Conservation (phyloP, 92 coral and sea anemone species). For the Galaxea fascicularis region DNA sequence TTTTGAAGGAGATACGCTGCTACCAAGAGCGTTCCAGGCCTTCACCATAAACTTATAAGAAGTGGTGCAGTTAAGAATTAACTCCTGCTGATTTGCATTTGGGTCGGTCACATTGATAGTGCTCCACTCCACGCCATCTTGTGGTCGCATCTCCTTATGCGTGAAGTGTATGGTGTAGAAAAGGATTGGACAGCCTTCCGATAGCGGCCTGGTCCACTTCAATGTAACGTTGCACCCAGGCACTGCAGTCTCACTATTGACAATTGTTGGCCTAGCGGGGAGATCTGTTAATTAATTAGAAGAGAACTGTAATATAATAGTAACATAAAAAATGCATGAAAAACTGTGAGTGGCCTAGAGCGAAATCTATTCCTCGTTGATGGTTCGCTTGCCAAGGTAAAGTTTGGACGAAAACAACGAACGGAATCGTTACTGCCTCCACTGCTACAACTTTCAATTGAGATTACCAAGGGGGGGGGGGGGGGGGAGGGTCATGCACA, state of each 20-base stretch:
- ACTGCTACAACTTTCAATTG: too few relatives aligned
- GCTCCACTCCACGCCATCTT: not conserved
- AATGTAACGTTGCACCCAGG: conserved; percentile 17
- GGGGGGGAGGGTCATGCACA: too few relatives aligned
- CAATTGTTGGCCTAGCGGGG: not conserved
- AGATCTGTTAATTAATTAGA: not conserved
- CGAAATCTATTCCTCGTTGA: too few relatives aligned
- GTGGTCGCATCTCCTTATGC: not conserved
- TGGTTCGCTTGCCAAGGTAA: too few relatives aligned
- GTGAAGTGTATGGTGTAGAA: conserved; percentile 17
- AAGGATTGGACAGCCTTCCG: conserved; percentile 12
- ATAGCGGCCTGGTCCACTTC: conserved; percentile 9
- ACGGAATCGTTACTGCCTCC: too few relatives aligned
- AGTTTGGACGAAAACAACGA: too few relatives aligned
- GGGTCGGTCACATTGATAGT: not conserved
- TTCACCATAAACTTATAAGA: conserved; percentile 5
- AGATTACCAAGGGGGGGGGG: too few relatives aligned
- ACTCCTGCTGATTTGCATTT: not conserved
- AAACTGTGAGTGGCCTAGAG: too few relatives aligned
- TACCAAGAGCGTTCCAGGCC: conserved; percentile 28
- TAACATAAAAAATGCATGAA: too few relatives aligned
- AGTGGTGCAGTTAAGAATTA: conserved; percentile 4
- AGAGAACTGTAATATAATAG: not conserved
- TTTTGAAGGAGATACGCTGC: not conserved
- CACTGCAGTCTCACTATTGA: not conserved